A percentile compares a stretch with the other conserved stretches of the same genome.
Conservation (phyloP, 2,113 vertebrate species). For the Reinhardtius hippoglossoides region DNA sequence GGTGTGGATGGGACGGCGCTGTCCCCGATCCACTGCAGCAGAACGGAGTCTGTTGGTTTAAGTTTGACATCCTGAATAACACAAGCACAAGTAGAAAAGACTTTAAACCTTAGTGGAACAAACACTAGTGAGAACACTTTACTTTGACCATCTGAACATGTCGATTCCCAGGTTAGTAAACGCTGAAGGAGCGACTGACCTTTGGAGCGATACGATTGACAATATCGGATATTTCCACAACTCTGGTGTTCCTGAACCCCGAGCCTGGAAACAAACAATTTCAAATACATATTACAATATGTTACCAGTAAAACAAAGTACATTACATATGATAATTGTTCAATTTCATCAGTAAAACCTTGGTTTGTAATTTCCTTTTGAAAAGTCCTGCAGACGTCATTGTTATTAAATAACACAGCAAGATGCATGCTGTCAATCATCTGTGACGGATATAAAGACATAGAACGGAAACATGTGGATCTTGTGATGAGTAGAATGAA, state of each 20-base stretch:
- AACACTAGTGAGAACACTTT: background rate
- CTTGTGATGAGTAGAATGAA: background rate
- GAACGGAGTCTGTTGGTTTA: constrained; percentile 75
- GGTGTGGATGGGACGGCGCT: constrained; percentile 89
- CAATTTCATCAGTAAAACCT: background rate
- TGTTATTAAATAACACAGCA: too few species aligned
- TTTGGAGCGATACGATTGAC: constrained; percentile 94
- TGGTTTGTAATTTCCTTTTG: background rate
- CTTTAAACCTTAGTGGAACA: background rate
- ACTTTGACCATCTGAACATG: too few species aligned
- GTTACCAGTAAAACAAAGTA: background rate
- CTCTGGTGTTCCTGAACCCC: constrained; percentile 71
- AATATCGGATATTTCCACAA: constrained; percentile 93
- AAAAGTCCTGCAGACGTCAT: background rate
- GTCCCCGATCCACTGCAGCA: constrained; percentile 93
- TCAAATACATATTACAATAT: background rate
- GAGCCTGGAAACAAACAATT: constrained; percentile 61
- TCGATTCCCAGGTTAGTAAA: background rate
- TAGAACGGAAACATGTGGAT: background rate
- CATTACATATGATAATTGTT: background rate
- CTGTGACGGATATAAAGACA: background rate
- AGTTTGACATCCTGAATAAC: constrained; percentile 82
- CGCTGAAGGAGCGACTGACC: constrained; percentile 77
- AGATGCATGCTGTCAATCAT: background rate
- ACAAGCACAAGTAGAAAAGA: background rate